Conservation (phyloP, 1,140 invertebrate genomes). For the Drosophila grimshawi region DNA sequence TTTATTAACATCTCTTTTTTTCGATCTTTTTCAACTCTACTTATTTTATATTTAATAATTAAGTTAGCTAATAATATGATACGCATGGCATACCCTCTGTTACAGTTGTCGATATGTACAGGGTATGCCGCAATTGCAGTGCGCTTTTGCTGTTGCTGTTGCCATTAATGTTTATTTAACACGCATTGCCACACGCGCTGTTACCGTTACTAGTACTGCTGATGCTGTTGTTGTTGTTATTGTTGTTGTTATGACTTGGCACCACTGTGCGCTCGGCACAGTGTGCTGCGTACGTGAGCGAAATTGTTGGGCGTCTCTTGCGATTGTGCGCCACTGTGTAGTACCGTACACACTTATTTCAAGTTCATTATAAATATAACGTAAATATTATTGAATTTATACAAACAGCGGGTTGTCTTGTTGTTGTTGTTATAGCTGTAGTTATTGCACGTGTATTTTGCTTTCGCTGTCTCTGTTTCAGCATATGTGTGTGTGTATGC, state of each 20-base stretch:
- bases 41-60: no score
- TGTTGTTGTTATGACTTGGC: slow-evolving; percentile 28
- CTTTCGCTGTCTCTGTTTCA: slow-evolving; percentile 8
- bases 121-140: slow-evolving; percentile 46
- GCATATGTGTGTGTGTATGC: slow-evolving; percentile 15
- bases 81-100: not conserved
- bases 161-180: slow-evolving; percentile 77
- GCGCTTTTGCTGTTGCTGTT: slow-evolving; percentile 26
- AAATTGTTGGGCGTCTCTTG: slow-evolving; percentile 1
- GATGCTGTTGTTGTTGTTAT: slow-evolving; percentile 15
- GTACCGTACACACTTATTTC: slow-evolving; percentile 57
- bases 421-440: slow-evolving; percentile 17
- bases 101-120: not conserved
- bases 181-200: slow-evolving; percentile 67
- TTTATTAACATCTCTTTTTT: no score
- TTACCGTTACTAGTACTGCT: slow-evolving; percentile 40
- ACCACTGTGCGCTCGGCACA: slow-evolving; percentile 6
- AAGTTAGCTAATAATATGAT: no score
- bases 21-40: no score
- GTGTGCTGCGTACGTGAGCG: slow-evolving; percentile 26
- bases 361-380: slow-evolving; percentile 82
- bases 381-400: slow-evolving; percentile 82
- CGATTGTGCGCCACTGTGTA: slow-evolving; percentile 47
- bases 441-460: slow-evolving; percentile 22
- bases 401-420: slow-evolving; percentile 47